Percentiles rank a stretch among this genome's conserved stretches.
Conservation (phyloP, 2,113 vertebrate genomes). For the Dunckerocampus dactyliophorus region DNA sequence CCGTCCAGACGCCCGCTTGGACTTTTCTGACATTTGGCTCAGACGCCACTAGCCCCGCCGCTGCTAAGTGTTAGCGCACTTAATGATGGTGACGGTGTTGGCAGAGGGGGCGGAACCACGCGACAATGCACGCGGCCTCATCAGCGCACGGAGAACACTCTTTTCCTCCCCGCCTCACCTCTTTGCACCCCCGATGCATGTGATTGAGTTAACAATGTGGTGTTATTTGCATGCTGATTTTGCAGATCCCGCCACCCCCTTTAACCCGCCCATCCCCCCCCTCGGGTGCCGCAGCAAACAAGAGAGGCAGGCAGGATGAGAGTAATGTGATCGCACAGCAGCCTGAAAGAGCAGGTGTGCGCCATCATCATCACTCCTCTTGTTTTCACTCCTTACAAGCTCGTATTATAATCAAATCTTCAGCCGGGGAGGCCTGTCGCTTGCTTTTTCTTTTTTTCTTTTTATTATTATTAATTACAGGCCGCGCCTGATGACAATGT, state of each 20-base stretch:
- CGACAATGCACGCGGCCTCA: not conserved
- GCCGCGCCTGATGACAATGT: conserved; percentile 80
- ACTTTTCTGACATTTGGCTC: not conserved
- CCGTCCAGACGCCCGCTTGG: conserved; percentile 5
- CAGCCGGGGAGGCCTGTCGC: conserved; percentile 82
- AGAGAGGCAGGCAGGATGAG: conserved; percentile 85
- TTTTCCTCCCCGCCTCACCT: conserved; percentile 78
- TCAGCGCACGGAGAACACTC: not conserved
- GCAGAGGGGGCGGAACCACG: not conserved
- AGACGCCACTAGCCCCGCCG: conserved; percentile 17
- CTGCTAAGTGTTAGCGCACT: not conserved
- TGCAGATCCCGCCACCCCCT: conserved; percentile 84
- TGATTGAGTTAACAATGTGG: conserved; percentile 99
- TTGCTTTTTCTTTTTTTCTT: too few relatives aligned
- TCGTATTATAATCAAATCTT: conserved; percentile 99
- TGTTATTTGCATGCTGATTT: conserved; percentile 99
- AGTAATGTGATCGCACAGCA: conserved; percentile 96
- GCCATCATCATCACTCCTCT: conserved; percentile 77
- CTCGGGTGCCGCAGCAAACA: conserved; percentile 67
- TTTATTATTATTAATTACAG: conserved; percentile 84
- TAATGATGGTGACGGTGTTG: not conserved
- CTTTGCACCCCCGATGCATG: conserved; percentile 92
- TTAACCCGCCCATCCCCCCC: conserved; percentile 69
- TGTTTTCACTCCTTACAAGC: conserved; percentile 83
- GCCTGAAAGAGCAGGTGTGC: conserved; percentile 96